These are phyloP conservation scores for Papilio xuthus DNA, from an alignment of 1,140 invertebrate species.

Conservation along the genomic window DNA sequence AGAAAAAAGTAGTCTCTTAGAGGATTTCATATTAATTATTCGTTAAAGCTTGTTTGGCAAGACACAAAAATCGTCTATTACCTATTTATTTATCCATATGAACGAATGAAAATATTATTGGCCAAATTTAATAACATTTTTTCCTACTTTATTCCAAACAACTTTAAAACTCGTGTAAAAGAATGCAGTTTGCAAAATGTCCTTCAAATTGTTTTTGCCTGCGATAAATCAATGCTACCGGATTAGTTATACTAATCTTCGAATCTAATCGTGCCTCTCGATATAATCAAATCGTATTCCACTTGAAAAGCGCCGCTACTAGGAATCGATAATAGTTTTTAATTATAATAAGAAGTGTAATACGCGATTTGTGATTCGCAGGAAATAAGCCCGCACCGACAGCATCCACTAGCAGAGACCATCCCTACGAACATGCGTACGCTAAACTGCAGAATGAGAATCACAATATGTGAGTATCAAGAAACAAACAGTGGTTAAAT, in stretches of 20 bases:
- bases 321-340: constrained; percentile 45
- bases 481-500: not conserved
- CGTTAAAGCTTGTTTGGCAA: no score
- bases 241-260: constrained; percentile 39
- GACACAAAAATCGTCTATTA: no score
- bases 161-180: not conserved
- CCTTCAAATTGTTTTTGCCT: constrained; percentile 30
- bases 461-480: constrained; percentile 67
- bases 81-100: no score
- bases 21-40: no score
- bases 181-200: constrained; percentile 27
- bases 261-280: constrained; percentile 48
- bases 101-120: not conserved
- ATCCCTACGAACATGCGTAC: constrained; percentile 79
- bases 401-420: constrained; percentile 71
- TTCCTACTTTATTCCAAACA: not conserved
- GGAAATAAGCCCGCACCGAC: constrained; percentile 61
- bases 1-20: no score
- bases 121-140: not conserved
- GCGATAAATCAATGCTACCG: constrained; percentile 47
- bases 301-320: constrained; percentile 56
- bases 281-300: constrained; percentile 41
- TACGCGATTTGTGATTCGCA: constrained; percentile 50
- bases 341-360: constrained; percentile 19
- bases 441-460: constrained; percentile 76